Evolutionary conservation across 1,140 invertebrate species (phyloP), one percentile per base, ranked within the genome.

Genomic region (Araneus ventricosus): DNA sequence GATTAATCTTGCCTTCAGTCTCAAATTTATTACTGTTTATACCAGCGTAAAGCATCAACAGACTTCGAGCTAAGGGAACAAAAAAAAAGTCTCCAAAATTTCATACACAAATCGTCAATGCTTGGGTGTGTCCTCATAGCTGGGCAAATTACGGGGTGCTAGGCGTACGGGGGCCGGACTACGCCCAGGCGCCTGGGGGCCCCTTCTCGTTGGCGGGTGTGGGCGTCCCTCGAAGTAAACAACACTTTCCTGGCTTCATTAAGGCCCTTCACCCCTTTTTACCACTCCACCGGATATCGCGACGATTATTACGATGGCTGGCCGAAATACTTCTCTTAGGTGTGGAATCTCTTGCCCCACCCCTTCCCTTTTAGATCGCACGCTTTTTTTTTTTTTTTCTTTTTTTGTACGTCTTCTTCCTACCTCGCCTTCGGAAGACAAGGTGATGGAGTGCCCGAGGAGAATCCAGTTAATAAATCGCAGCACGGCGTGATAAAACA

Each of bases 141-240:
- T n/a, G 61, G 8, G 24, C 37, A 88, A 88, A 88, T 88, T 88
- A 88, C 63, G 86, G 86, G 86, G 61, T 70, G 61, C 59, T 63
- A 67, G 27, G 24, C 8, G 86, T 70, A 67, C 37, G 59, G 86
- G 86, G 63, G 86, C 30, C 17, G 88, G 70, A 20, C 41, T 41
- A 90, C 88, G 88, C 88, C 88, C 59, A 79, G 88, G 88, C 88
- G 88, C 88, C 88, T 37, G 24, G 52, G 61, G 82, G 70, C 88
- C 52, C 52, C 27, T 27, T 90, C 70, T 24, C 17, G 59, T 90
- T 57, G 37, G 39, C 24, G 22, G 61, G 63, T 80, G 88, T 90
- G 52, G 88, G 88, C 88, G 88, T 39, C n/a, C 22, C 70, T 39
- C 63, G n/a, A 6, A 30, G 67, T 80, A 90, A 90, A 79, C 67